Conservation (phyloP, 2,888 invertebrate genomes). For the Portevinia maculata region DNA sequence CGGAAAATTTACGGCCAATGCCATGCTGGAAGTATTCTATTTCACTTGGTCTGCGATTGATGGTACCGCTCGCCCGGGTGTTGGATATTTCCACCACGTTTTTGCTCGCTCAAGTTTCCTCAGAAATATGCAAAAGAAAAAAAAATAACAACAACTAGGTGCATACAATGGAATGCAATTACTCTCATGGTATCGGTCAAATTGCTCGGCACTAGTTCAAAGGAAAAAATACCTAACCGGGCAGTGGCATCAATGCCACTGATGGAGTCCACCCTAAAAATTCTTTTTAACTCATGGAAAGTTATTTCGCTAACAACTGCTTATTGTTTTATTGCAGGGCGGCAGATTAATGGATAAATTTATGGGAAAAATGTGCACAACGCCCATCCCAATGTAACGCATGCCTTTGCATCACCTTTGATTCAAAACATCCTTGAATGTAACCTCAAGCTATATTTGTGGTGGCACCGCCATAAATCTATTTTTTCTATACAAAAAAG, state of each 20-base stretch:
- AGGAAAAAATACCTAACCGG: conserved; percentile 47
- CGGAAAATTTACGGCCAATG: conserved; percentile 68
- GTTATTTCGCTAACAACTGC: conserved; percentile 63
- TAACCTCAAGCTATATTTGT: conserved; percentile 24
- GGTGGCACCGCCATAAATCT: conserved; percentile 25
- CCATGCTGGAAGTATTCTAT: conserved; percentile 66
- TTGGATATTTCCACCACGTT: conserved; percentile 20
- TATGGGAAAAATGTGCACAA: conserved; percentile 38
- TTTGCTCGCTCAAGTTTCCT: conserved; percentile 55
- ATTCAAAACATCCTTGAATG: conserved; percentile 16
- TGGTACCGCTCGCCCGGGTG: conserved; percentile 61
- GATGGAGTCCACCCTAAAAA: conserved; percentile 55
- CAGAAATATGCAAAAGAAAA: conserved; percentile 62
- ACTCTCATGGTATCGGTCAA: conserved; percentile 69
- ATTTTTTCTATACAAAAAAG: background rate
- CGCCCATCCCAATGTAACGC: background rate
- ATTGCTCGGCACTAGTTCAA: conserved; percentile 61
- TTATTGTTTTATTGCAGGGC: conserved; percentile 50
- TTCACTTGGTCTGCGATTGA: conserved; percentile 65
- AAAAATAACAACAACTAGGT: background rate
- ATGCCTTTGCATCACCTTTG: too few species aligned
- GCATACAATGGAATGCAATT: conserved; percentile 58
- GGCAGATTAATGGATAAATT: conserved; percentile 8
- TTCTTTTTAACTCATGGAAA: conserved; percentile 16
- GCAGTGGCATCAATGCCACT: background rate